Conservation (phyloP, 2,113 vertebrate species). For the Cettia cetti region DNA sequence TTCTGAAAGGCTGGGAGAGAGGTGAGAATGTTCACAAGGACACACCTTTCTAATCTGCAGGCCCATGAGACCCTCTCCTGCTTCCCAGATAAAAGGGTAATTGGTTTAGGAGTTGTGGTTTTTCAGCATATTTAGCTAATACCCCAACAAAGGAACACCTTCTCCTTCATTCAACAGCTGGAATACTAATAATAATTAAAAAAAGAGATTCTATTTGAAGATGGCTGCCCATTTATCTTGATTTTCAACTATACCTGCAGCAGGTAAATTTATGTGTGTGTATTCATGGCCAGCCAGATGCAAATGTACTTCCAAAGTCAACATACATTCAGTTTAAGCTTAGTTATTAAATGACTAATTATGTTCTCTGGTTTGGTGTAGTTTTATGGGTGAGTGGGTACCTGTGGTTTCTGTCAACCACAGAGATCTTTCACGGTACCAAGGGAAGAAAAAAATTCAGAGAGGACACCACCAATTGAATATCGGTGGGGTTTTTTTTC, state of each 20-base stretch:
- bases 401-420: not conserved
- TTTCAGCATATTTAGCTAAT: not conserved
- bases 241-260: not conserved
- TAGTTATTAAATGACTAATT: constrained; percentile 41
- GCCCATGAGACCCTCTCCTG: not conserved
- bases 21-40: not conserved
- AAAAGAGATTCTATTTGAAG: not conserved
- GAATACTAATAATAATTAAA: not conserved
- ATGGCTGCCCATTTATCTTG: not conserved
- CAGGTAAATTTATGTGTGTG: not conserved
- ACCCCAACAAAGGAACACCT: not conserved
- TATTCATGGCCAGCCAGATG: not conserved
- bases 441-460: not conserved
- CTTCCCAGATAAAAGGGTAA: not conserved
- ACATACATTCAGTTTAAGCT: not conserved
- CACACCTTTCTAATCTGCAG: not conserved
- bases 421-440: not conserved
- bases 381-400: not conserved
- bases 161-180: not conserved
- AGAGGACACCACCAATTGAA: not conserved
- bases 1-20: not conserved
- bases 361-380: not conserved
- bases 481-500: not conserved
- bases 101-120: not conserved
- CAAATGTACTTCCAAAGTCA: constrained; percentile 45